Evolutionary conservation across 2,888 invertebrate genomes (phyloP).

Genomic region (Drosophila gaucha): DNA sequence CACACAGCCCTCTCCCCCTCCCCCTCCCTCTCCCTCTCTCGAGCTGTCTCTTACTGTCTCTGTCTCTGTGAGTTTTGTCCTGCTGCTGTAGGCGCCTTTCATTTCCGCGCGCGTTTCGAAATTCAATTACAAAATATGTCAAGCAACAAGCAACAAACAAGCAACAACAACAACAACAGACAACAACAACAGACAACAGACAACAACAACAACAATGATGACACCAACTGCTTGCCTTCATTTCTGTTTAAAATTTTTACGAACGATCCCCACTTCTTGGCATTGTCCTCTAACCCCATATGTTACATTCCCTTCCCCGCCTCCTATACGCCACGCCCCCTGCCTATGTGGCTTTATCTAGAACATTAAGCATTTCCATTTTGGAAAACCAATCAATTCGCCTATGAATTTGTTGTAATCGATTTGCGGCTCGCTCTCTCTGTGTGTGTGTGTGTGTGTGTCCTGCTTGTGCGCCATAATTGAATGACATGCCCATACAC

Average conservation of each 20-base stretch:
- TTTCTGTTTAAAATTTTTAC: constrained; percentile 6
- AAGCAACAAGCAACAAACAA: constrained; percentile 56
- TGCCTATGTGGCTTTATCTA: constrained; percentile 11
- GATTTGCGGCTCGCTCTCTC: constrained; percentile 25
- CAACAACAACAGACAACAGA: constrained; percentile 9
- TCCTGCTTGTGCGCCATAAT: constrained; percentile 36
- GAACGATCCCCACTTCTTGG: constrained; percentile 3
- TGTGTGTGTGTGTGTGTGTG: neutral
- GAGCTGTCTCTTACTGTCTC: too few relatives aligned
- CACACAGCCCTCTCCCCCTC: neutral
- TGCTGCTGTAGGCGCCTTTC: constrained; percentile 33
- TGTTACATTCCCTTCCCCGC: neutral
- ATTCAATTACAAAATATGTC: constrained; percentile 81
- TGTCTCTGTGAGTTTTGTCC: neutral
- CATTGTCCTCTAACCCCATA: neutral
- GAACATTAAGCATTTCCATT: constrained; percentile 29
- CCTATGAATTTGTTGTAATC: constrained; percentile 60
- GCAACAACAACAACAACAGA: constrained; percentile 12
- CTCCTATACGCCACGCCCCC: neutral
- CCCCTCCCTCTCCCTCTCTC: accelerated
- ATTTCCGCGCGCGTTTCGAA: constrained; percentile 56
- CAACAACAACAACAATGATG: constrained; percentile 43
- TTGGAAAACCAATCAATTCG: constrained; percentile 59
- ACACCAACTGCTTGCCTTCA: constrained; percentile 27
- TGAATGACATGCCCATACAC: constrained; percentile 44